Base-by-base conservation (phyloP, 2,888 invertebrate genomes). In the Drosophila nr. perissopoda region DNA sequence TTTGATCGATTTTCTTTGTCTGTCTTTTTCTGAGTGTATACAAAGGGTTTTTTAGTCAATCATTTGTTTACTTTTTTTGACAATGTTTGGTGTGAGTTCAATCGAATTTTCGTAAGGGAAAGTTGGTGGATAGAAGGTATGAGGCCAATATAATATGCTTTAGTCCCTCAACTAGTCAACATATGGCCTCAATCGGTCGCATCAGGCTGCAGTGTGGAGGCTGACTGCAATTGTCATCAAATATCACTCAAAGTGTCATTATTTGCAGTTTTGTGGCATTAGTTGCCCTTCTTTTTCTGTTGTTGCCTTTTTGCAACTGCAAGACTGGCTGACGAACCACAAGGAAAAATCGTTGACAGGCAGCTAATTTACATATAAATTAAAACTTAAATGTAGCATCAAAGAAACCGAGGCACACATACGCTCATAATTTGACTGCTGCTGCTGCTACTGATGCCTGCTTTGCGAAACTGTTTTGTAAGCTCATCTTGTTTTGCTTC, bases 291-390 rank as follows among this genome's bases (percentile, higher is more conserved):
- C 42, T 45, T 25, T 16, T 25, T 16, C 2, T 38, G 16, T 16
- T 16, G 10, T 8, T 13, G n/a, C 1, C 3, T 7, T 25, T 45
- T 45, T 45, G 25, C 45, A 45, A 8, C 56, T 33, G n/a, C 34
- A 49, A 40, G 25, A 27, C 33, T 31, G 36, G 48, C 45, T 51
- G 69, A 69, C 54, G 61, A 69, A 31, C 73, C 56, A 29, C 61
- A 67, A 27, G 58, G 21, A 49, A 61, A 31, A 49, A 56, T 29
- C 42, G 38, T 58, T 63, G 76, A 56, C 71, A 57, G 74, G 45
- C 57, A 70, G 72, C 83, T 87, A 82, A 87, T 89, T 87, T 87
- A 82, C 87, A 87, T 89, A 87, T 87, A 87, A 89, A 87, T 87
- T 87, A 89, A 89, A 87, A 85, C 83, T 76, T 74, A 81, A 89